phyloP scores from a whole-genome alignment of 92 coral and sea anemone genomes.

The Virgularia gustaviana region DNA sequence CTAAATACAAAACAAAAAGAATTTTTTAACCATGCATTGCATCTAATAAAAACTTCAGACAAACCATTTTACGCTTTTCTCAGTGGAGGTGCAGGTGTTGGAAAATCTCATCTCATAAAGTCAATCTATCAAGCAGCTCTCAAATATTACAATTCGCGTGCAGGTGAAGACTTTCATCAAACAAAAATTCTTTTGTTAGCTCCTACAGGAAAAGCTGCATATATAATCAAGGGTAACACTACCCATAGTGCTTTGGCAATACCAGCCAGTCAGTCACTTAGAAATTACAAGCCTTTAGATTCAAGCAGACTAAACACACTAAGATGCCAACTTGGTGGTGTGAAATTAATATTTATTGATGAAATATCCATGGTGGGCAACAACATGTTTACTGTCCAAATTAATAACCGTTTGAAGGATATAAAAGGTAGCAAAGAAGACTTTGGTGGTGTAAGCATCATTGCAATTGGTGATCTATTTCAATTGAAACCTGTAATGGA shows the following conservation, averaged over 20 bases:
- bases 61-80: conserved; percentile 11
- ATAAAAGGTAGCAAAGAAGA: too few relatives aligned
- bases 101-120: conserved; percentile 3
- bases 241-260: conserved; percentile 51
- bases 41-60: conserved; percentile 27
- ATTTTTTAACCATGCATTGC: conserved; percentile 39
- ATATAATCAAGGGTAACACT: conserved; percentile 41
- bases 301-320: conserved; percentile 61
- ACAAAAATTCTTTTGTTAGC: too few relatives aligned
- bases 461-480: too few relatives aligned
- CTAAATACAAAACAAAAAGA: conserved; percentile 38
- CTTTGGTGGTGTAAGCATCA: too few relatives aligned
- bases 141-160: not conserved
- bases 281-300: conserved; percentile 55
- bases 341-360: conserved; percentile 37
- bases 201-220: too few relatives aligned
- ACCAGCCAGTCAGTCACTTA: conserved; percentile 58
- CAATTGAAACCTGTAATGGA: too few relatives aligned
- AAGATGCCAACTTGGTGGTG: conserved; percentile 37
- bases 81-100: conserved; percentile 17
- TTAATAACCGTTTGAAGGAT: too few relatives aligned
- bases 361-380: too few relatives aligned
- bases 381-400: too few relatives aligned
- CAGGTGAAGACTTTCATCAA: conserved; percentile 17
- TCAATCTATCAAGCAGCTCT: conserved; percentile 15